Percentiles rank a stretch among this genome's conserved stretches.
Conservation (phyloP, 1,140 invertebrate genomes). For the Drosophila ananassae region DNA sequence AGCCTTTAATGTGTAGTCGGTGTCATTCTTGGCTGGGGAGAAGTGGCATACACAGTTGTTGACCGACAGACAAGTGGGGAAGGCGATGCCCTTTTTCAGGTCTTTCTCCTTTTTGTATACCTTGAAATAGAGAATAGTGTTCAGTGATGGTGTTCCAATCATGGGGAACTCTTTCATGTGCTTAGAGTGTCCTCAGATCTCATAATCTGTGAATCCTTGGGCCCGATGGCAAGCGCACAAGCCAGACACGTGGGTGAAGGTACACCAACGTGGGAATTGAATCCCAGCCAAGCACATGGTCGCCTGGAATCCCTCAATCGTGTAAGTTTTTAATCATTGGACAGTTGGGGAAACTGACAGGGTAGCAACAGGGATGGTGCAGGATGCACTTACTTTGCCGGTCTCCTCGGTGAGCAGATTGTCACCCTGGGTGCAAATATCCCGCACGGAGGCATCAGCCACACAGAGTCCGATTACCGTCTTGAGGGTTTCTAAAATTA, state of each 20-base stretch:
- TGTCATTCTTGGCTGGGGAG: constrained; percentile 96
- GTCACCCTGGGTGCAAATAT: constrained; percentile 97
- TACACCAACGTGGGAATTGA: constrained; percentile 30
- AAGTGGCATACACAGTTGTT: constrained; percentile 99
- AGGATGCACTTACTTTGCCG: constrained; percentile 88
- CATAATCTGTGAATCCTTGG: constrained; percentile 81
- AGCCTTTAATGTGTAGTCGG: constrained; percentile 94
- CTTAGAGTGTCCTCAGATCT: constrained; percentile 75
- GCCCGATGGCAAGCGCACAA: constrained; percentile 20
- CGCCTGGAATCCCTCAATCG: constrained; percentile 55
- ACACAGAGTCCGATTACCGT: constrained; percentile 95
- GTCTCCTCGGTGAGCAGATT: constrained; percentile 95
- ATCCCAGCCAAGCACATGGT: constrained; percentile 17
- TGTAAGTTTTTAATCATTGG: constrained; percentile 75
- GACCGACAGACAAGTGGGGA: constrained; percentile 99
- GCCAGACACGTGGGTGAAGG: constrained; percentile 51
- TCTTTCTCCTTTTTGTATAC: constrained; percentile 99
- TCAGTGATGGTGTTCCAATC: background rate
- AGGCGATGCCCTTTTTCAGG: constrained; percentile 98
- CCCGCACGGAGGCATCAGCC: constrained; percentile 93
- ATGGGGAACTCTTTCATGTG: background rate
- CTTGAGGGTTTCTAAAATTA: constrained; percentile 92
- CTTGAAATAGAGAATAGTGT: constrained; percentile 24
- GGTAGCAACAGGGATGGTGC: background rate
- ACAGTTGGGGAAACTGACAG: constrained; percentile 13